Percentiles rank a stretch among this genome's conserved stretches.
phyloP scores from a whole-genome alignment of 2,113 vertebrate species.

The Amblyopsis rosae region DNA sequence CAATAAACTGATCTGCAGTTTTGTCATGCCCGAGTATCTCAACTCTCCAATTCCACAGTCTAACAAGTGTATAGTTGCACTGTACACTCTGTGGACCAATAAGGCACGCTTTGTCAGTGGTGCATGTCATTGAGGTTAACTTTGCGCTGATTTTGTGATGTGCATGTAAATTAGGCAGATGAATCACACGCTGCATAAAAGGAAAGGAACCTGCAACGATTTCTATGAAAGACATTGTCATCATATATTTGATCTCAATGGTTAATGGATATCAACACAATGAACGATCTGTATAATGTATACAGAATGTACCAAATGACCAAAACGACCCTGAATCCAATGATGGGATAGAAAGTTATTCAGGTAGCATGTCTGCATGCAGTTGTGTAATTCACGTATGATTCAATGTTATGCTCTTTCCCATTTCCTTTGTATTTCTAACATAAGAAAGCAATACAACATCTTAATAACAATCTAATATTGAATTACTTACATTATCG shows the following conservation, averaged over 20 bases:
- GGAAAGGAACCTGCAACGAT: conserved; percentile 36
- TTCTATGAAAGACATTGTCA: conserved; percentile 33
- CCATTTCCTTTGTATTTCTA: too few species aligned
- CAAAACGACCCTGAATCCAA: conserved; percentile 19
- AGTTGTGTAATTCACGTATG: too few species aligned
- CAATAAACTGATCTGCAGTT: conserved; percentile 13
- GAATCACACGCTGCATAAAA: conserved; percentile 24
- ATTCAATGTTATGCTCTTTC: too few species aligned
- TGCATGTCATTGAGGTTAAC: conserved; percentile 20
- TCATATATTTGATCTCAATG: conserved; percentile 24
- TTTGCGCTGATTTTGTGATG: conserved; percentile 2
- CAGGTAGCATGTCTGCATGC: neutral
- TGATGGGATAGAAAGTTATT: conserved; percentile 21
- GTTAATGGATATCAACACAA: conserved; percentile 52
- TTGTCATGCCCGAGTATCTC: neutral
- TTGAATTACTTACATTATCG: too few species aligned
- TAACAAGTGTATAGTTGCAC: neutral
- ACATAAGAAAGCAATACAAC: too few species aligned
- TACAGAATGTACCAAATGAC: conserved; percentile 20
- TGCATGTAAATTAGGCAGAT: conserved; percentile 38
- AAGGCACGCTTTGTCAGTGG: conserved; percentile 8
- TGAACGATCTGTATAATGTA: conserved; percentile 20
- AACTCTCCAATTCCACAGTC: conserved; percentile 17
- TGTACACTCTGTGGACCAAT: conserved; percentile 5
- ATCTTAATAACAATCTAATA: too few species aligned